Evolutionary conservation across 2,797 vertebrate genomes (phyloP), one percentile per base, ranked within the genome.

Genomic region (Holocentrus rufus): DNA sequence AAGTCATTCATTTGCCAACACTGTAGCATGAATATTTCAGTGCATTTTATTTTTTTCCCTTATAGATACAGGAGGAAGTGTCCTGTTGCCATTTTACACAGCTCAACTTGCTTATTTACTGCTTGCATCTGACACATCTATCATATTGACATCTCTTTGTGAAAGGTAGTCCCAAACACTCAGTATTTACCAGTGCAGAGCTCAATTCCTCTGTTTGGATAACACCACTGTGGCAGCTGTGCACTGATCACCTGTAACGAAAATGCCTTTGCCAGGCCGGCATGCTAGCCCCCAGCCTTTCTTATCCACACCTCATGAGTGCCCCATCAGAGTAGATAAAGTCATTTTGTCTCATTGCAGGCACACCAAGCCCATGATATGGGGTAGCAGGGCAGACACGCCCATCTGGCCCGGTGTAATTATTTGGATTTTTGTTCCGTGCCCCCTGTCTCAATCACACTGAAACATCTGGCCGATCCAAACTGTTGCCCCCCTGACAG

Each of bases 361-460:
- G 11, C 10, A 54, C 22, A 54, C 14, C 9, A 18, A 20, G 11
- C 25, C 20, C 27, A 64, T 49, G 13, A 11, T 36, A n/a, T 27
- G 47, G 10, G 2, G 59, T 62, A 42, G 6, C 23, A 7, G 39
- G 13, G 22, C 10, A 20, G 14, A 42, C 25, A n/a, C 8, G 54
- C 54, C 69, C 47, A 71, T 80, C 53, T 76, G 73, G 27, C 17
- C 20, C 30, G 54, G 54, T 50, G 58, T 55, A 60, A 42, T 59
- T 27, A 60, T 56, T 53, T 20, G 18, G 34, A 55, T 27, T 74
- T 52, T 5, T 39, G 25, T 27, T 54, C 25, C 42, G 5, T 62
- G 65, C 8, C 22, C 7, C 57, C 23, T 17, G 25, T 65, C 27
- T 46, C 65, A 34, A 49, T 66, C 65, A 39, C 53, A n/a, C 31